Conservation (phyloP, 2,888 invertebrate species). For the Tineola bisselliella region DNA sequence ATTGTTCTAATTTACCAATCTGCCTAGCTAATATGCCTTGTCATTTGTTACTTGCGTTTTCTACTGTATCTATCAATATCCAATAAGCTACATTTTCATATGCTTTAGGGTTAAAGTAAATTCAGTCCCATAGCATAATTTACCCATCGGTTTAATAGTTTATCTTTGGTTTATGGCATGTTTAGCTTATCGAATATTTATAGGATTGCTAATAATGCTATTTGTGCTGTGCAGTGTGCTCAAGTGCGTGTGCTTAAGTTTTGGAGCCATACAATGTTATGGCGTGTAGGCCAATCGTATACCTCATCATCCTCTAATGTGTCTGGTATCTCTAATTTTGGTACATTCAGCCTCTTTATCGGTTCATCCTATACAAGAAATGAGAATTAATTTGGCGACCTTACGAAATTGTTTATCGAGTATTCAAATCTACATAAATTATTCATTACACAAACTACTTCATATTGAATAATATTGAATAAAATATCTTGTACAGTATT, state of each 20-base stretch:
- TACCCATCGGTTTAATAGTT: too few relatives aligned
- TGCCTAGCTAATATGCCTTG: not conserved
- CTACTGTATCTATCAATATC: too few relatives aligned
- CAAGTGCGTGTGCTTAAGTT: constrained; percentile 16
- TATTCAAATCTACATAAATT: too few relatives aligned
- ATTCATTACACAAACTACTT: too few relatives aligned
- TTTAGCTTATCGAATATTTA: not conserved
- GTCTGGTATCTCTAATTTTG: constrained; percentile 48
- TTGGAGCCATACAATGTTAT: constrained; percentile 8
- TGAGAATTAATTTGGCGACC: constrained; percentile 45
- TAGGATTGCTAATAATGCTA: not conserved
- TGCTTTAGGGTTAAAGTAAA: too few relatives aligned
- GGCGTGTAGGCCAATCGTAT: constrained; percentile 31
- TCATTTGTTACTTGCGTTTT: too few relatives aligned
- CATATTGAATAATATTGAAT: not conserved
- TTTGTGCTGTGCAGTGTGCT: constrained; percentile 11
- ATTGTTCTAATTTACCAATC: not conserved
- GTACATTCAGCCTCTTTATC: constrained; percentile 39
- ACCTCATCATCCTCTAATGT: constrained; percentile 55
- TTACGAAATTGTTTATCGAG: constrained; percentile 30
- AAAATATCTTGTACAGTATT: not conserved
- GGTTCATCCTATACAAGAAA: constrained; percentile 57
- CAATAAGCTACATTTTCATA: too few relatives aligned
- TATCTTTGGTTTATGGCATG: too few relatives aligned
- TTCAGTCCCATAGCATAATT: too few relatives aligned